These are phyloP conservation scores for Himalopsyche kuldschensis DNA, from an alignment of 2,888 invertebrate genomes.

Conservation along the genomic window DNA sequence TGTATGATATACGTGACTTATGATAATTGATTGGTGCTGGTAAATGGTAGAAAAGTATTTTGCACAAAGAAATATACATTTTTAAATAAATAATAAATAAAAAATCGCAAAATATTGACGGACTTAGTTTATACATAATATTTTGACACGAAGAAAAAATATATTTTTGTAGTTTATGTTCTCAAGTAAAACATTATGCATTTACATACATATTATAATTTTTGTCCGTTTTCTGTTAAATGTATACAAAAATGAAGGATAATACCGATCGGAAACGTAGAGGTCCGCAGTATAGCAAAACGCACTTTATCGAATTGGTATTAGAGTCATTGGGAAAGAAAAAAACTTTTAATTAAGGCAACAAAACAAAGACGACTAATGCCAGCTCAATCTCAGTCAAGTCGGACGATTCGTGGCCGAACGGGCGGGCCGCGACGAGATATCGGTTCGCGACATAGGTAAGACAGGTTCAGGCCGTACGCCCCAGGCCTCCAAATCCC, in stretches of 20 bases:
- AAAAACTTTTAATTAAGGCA: background rate
- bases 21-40: no score
- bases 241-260: background rate
- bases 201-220: background rate
- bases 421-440: background rate
- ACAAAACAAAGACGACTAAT: slow-evolving; percentile 19
- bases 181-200: no score
- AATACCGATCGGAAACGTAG: background rate
- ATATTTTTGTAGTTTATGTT: no score
- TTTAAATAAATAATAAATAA: no score
- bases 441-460: background rate
- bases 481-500: slow-evolving; percentile 15
- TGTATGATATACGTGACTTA: no score
- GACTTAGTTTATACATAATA: no score
- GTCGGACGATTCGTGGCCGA: background rate
- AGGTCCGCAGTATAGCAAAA: background rate
- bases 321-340: background rate
- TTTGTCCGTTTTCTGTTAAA: background rate
- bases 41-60: no score
- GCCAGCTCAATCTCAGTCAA: slow-evolving; percentile 27
- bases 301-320: background rate
- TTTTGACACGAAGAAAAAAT: no score
- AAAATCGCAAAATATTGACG: no score
- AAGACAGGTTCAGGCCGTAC: background rate
- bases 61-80: no score